These are phyloP conservation scores for Okamejei kenojei DNA, from an alignment of 2,797 vertebrate species.

Conservation along the genomic window DNA sequence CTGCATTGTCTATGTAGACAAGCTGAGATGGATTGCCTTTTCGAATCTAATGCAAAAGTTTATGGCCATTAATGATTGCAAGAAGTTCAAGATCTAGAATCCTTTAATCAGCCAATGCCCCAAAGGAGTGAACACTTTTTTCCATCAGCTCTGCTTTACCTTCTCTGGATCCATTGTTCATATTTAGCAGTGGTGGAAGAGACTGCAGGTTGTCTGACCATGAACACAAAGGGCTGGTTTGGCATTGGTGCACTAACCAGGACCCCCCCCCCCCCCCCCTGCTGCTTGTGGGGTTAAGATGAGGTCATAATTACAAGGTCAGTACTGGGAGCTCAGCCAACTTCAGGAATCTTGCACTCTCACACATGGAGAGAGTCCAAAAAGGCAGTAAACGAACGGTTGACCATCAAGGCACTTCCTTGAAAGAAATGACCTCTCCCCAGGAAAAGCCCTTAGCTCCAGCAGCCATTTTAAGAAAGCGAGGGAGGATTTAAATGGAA, in stretches of 20 bases:
- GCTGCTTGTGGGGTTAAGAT: neutral
- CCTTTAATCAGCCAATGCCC: neutral
- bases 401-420: no score
- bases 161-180: neutral
- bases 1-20: constrained; percentile 87
- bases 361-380: no score
- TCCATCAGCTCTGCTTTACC: neutral
- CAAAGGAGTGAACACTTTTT: neutral
- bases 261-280: no score
- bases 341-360: no score
- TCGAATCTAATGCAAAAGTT: constrained; percentile 54
- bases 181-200: neutral
- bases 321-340: neutral
- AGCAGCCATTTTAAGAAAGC: no score
- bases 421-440: no score
- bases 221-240: neutral
- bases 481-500: no score
- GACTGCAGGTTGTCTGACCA: neutral
- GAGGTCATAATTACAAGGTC: neutral
- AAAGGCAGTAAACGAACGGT: no score
- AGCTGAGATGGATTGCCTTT: constrained; percentile 64
- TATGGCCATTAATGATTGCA: neutral
- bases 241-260: neutral
- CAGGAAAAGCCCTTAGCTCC: no score
- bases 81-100: neutral